Conservation (phyloP, 2,888 invertebrate genomes). For the Serrognathus titanus region DNA sequence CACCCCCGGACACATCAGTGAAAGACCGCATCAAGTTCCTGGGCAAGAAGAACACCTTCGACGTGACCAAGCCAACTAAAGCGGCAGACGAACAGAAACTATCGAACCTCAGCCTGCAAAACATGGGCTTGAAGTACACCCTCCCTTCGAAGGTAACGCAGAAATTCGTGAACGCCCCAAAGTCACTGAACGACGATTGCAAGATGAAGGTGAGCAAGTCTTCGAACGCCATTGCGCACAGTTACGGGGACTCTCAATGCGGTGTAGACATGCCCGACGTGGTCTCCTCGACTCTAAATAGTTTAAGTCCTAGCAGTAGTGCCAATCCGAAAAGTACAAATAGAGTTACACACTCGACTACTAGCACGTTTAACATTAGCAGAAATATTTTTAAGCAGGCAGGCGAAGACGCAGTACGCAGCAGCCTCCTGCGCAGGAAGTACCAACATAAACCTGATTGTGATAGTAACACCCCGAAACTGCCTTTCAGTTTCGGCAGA, state of each 20-base stretch:
- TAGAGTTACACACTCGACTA: background rate
- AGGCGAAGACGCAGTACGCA: background rate
- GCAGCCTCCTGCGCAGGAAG: background rate
- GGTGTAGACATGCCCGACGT: slow-evolving; percentile 31
- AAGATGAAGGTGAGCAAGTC: too few species aligned
- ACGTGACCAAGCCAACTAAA: slow-evolving; percentile 16
- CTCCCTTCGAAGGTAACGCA: slow-evolving; percentile 39
- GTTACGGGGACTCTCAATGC: background rate
- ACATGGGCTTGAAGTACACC: slow-evolving; percentile 31
- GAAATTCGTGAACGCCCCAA: slow-evolving; percentile 33
- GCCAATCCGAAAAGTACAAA: slow-evolving; percentile 5
- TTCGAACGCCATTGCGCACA: background rate
- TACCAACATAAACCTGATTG: background rate
- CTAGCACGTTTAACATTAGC: slow-evolving; percentile 29
- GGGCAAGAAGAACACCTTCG: slow-evolving; percentile 30
- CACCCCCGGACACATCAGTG: background rate
- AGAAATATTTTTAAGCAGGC: slow-evolving; percentile 32
- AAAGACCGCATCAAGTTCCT: slow-evolving; percentile 27
- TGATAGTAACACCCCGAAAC: too few species aligned
- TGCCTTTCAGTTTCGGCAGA: too few species aligned
- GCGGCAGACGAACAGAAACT: slow-evolving; percentile 20
- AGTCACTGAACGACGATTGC: too few species aligned
- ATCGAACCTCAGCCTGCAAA: slow-evolving; percentile 37
- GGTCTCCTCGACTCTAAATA: slow-evolving; percentile 32
- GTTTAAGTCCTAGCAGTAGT: background rate